Evolutionary conservation across 2,797 vertebrate species (phyloP), one percentile per base, ranked within the genome.

Genomic region (Chromis chromis): DNA sequence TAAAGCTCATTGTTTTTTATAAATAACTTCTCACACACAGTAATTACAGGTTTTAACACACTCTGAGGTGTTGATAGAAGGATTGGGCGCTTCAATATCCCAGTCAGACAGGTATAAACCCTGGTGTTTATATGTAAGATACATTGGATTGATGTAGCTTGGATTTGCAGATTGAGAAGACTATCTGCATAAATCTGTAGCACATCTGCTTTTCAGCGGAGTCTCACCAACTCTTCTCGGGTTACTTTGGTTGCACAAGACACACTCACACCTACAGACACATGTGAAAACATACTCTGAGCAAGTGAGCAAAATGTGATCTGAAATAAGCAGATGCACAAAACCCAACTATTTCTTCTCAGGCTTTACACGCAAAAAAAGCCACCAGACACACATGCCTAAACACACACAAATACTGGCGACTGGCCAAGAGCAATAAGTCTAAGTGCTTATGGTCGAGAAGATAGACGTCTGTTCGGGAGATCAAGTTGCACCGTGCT

Each of bases 201-300:
- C 53, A 81, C 81, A 81, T 82, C 65, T 79, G 78, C 65, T 80
- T 67, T 71, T 59, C 16, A 10, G 40, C 69, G 56, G 60, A 42
- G 68, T 78, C 67, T 70, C 56, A 57, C 19, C 31, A 12, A 2
- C 48, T 36, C 9, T 61, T 57, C 24, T 53, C 83, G 78, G 80
- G 85, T 82, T 87, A 69, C 83, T 69, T 48, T 36, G 62, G 71
- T 85, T 91, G 72, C 84, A 76, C 87, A 83, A 83, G 60, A 31
- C 31, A 31, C 70, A 62, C 48, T 28, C 64, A 48, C 31, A 73
- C 63, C 21, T 3, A 54, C 42, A 57, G 27, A 58, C 69, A 66
- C 70, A 62, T 64, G 48, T 31, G 46, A 72, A 65, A 73, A 58
- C 50, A 74, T 50, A 70, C 59, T 69, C 62, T 39, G 8, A 65